A percentile compares a stretch with the other conserved stretches of the same genome.
Conservation (phyloP, 2,797 vertebrate genomes). For the Labeo calbasu region DNA sequence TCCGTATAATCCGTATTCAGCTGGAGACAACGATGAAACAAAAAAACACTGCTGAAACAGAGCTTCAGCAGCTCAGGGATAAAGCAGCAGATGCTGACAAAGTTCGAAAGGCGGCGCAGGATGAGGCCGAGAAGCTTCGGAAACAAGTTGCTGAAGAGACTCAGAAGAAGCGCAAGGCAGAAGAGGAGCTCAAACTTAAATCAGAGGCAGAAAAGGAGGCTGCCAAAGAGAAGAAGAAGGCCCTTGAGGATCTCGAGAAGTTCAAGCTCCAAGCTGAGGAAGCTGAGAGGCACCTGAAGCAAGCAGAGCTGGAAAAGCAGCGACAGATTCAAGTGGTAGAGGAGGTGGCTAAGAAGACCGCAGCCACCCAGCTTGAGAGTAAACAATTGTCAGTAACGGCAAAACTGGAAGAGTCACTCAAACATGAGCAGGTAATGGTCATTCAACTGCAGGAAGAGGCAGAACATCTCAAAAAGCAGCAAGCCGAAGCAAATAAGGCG, state of each 20-base stretch:
- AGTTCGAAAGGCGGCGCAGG: slow-evolving; percentile 86
- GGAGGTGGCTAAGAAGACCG: slow-evolving; percentile 87
- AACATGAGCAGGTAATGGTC: slow-evolving; percentile 87
- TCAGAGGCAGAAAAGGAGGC: slow-evolving; percentile 91
- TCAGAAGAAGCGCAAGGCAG: slow-evolving; percentile 91
- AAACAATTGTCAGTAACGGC: slow-evolving; percentile 82
- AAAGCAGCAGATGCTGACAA: slow-evolving; percentile 86
- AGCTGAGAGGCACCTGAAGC: slow-evolving; percentile 88
- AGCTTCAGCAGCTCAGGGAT: slow-evolving; percentile 82
- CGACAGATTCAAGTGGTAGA: slow-evolving; percentile 89
- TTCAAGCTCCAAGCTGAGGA: slow-evolving; percentile 91
- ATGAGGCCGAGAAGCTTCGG: slow-evolving; percentile 91
- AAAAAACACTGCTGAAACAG: slow-evolving; percentile 80
- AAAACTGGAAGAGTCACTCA: slow-evolving; percentile 87
- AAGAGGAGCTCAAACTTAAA: slow-evolving; percentile 89
- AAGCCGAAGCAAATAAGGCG: slow-evolving; percentile 85
- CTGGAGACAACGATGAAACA: slow-evolving; percentile 85
- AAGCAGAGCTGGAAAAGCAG: slow-evolving; percentile 89
- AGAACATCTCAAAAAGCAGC: slow-evolving; percentile 82
- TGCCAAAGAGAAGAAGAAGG: slow-evolving; percentile 89
- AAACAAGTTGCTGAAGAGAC: slow-evolving; percentile 91
- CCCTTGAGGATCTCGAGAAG: slow-evolving; percentile 87
- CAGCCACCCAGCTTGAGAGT: slow-evolving; percentile 83
- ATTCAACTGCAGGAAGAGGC: slow-evolving; percentile 91
- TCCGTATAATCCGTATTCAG: slow-evolving; percentile 88